These are phyloP conservation scores for Ptychobarbus kaznakovi DNA, from an alignment of 2,797 vertebrate genomes.

Conservation along the genomic window DNA sequence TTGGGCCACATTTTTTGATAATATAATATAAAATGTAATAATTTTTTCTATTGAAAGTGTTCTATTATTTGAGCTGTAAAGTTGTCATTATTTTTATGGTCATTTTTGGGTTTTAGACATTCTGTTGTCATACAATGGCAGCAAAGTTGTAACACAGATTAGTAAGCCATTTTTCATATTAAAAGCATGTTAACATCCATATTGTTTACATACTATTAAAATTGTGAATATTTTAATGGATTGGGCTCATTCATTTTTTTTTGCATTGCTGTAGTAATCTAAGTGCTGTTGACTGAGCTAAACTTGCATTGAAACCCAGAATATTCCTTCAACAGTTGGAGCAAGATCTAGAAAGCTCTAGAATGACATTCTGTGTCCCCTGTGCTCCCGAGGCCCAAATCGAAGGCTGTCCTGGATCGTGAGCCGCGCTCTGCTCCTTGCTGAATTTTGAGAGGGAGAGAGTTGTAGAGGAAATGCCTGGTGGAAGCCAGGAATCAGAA, in stretches of 20 bases:
- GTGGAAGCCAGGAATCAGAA: conserved; percentile 95
- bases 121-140: background rate
- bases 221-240: background rate
- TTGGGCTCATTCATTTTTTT: background rate
- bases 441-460: conserved; percentile 66
- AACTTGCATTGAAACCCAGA: background rate
- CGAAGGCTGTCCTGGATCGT: conserved; percentile 33
- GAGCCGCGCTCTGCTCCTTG: conserved; percentile 81
- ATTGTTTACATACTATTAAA: background rate
- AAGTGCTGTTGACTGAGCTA: conserved; percentile 5
- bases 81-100: background rate
- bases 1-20: background rate
- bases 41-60: background rate
- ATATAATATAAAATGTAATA: background rate
- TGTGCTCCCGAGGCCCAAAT: conserved; percentile 45
- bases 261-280: background rate
- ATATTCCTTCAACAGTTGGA: conserved; percentile 19
- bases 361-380: conserved; percentile 29
- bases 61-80: conserved; percentile 1
- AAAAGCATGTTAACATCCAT: background rate
- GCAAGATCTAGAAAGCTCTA: conserved; percentile 16
- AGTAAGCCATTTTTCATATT: background rate
- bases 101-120: background rate
- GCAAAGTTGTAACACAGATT: background rate
- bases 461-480: conserved; percentile 95